Percentiles rank a stretch among this genome's conserved stretches.
phyloP scores from a whole-genome alignment of 2,113 vertebrate genomes.

The Amphilophus citrinellus region DNA sequence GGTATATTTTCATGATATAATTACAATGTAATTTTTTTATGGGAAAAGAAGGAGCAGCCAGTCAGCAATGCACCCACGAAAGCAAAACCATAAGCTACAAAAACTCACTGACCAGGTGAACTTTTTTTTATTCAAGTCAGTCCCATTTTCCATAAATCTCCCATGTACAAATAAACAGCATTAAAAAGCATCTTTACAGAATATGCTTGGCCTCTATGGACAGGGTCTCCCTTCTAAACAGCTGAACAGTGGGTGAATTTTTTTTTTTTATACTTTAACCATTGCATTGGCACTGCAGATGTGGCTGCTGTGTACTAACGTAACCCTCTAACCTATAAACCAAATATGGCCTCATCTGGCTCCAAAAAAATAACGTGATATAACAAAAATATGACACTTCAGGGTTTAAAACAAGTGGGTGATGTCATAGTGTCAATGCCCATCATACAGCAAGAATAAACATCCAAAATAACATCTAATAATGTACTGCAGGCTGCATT shows the following conservation, averaged over 20 bases:
- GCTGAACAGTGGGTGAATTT: not conserved
- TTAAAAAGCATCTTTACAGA: not conserved
- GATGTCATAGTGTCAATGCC: not conserved
- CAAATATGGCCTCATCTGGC: not conserved
- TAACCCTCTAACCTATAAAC: not conserved
- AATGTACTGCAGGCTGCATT: not conserved
- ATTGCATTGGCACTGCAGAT: not conserved
- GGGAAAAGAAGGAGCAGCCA: not conserved
- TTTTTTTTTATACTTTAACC: too few species aligned
- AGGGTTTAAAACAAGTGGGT: not conserved
- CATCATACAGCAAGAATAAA: not conserved
- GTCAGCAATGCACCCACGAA: not conserved
- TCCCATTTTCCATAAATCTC: not conserved
- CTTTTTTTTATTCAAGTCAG: too few species aligned
- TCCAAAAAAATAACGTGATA: not conserved
- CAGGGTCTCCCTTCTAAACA: not conserved
- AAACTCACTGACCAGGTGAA: too few species aligned
- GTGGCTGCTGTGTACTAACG: rapidly evolving
- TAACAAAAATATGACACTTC: not conserved
- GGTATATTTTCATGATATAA: not conserved
- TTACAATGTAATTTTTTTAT: not conserved
- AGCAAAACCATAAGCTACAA: not conserved
- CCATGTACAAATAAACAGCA: not conserved
- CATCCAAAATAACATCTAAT: not conserved
- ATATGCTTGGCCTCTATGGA: not conserved